Conservation (phyloP, 2,888 invertebrate genomes). For the Phasia obesa region DNA sequence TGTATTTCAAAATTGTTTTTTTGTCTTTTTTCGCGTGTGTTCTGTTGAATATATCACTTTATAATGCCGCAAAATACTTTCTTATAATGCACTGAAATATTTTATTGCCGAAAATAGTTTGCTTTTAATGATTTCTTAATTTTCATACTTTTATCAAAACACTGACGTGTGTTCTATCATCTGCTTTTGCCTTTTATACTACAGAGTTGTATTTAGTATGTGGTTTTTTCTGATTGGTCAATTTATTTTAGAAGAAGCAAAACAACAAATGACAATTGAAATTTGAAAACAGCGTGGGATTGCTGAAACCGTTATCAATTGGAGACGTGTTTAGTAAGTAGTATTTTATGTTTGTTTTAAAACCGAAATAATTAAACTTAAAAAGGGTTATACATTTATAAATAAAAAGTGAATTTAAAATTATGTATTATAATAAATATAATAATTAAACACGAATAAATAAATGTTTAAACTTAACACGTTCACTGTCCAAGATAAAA, state of each 20-base stretch:
- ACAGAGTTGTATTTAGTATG: constrained; percentile 71
- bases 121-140: constrained; percentile 38
- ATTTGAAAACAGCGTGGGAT: background rate
- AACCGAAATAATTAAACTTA: background rate
- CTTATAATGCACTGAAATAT: constrained; percentile 32
- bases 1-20: background rate
- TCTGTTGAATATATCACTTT: constrained; percentile 36
- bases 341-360: background rate
- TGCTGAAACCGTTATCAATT: constrained; percentile 7
- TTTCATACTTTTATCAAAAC: constrained; percentile 58
- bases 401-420: no score
- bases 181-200: background rate
- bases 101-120: constrained; percentile 31
- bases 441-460: no score
- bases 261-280: background rate
- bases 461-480: no score
- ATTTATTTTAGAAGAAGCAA: constrained; percentile 8
- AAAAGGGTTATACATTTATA: background rate
- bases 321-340: constrained; percentile 24
- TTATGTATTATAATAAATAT: no score
- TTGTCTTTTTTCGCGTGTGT: background rate
- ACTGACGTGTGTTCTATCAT: constrained; percentile 60
- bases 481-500: no score
- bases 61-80: constrained; percentile 26
- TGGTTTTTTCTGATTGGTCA: constrained; percentile 70